Base-by-base conservation (phyloP, 2,797 vertebrate genomes). In the Selene dorsalis region DNA sequence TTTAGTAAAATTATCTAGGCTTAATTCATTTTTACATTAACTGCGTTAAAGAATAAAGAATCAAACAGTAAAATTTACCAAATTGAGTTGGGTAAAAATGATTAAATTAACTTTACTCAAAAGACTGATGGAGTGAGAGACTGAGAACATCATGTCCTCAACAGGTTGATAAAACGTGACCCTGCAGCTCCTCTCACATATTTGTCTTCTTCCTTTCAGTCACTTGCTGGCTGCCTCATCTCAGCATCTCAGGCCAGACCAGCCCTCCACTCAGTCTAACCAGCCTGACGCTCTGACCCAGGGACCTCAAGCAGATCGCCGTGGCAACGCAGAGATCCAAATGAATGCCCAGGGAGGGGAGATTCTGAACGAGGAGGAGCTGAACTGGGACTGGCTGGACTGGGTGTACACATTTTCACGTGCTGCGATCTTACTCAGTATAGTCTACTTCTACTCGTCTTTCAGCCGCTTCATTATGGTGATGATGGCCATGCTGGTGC, bases 401-500 rank as follows among this genome's bases (percentile, higher is more conserved):
- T 98, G 97, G 97, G 95, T 97, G 88, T 98, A 97, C 92, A 97
- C 96, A 0, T 94, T 97, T 72, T 97, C 96, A 0, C 95, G 97
- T 3, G 96, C 97, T 0, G 96, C 95, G 0, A 95, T 98, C 83
- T 92, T 99, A 16, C 96, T 99, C 55, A 97, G 97, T 80, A 96
- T 99, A n/a, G 96, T 99, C 35, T 98, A 98, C 93, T 98, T 98
- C 92, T 99, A 98, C 89, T 98, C 97, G 0, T 98, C 97, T 43
- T 97, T 99, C 91, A 97, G 96, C 84, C 96, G 97, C 1, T 98
- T 99, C 59, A 85, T 99, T 93, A 97, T 98, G 97, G 97, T 98
- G 58, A 96, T 96, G 95, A 96, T 96, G 85, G 97, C 97, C 93
- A 97, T 99, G 96, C 94, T 99, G 61, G 95, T 98, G 84, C 96